A percentile compares a stretch with the other conserved stretches of the same genome.
Evolutionary conservation across 2,797 vertebrate genomes (phyloP).

Genomic region (Micrastur ruficollis): DNA sequence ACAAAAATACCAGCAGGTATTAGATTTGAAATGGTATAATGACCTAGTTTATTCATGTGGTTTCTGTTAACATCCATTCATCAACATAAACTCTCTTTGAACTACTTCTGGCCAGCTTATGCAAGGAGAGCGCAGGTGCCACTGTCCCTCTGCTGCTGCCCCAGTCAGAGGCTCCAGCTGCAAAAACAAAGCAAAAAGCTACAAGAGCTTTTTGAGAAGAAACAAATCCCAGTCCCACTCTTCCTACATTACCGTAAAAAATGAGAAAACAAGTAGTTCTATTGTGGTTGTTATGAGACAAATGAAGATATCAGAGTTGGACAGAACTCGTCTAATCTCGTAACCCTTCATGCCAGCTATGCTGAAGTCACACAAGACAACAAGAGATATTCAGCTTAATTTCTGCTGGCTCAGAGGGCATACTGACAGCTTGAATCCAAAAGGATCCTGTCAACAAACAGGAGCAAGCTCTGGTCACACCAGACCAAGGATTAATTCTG

Average conservation of each 20-base stretch:
- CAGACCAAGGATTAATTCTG: background rate
- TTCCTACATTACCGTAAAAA: background rate
- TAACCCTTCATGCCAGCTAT: background rate
- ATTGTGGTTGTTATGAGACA: background rate
- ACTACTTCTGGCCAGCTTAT: background rate
- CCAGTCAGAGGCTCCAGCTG: background rate
- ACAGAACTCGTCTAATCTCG: background rate
- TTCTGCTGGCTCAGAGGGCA: background rate
- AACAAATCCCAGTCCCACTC: background rate
- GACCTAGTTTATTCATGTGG: background rate
- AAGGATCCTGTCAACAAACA: background rate
- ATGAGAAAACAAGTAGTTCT: background rate
- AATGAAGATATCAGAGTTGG: background rate
- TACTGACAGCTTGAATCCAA: background rate
- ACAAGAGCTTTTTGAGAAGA: background rate
- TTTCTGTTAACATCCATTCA: background rate
- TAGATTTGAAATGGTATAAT: background rate
- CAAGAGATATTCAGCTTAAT: background rate
- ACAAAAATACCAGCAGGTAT: background rate
- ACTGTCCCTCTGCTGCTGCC: background rate
- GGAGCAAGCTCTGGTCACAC: background rate
- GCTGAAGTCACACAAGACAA: background rate
- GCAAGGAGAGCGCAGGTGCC: background rate
- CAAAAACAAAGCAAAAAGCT: background rate
- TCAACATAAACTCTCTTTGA: background rate